Evolutionary conservation across 2,888 invertebrate species (phyloP).

Genomic region (Tinea pellionella): DNA sequence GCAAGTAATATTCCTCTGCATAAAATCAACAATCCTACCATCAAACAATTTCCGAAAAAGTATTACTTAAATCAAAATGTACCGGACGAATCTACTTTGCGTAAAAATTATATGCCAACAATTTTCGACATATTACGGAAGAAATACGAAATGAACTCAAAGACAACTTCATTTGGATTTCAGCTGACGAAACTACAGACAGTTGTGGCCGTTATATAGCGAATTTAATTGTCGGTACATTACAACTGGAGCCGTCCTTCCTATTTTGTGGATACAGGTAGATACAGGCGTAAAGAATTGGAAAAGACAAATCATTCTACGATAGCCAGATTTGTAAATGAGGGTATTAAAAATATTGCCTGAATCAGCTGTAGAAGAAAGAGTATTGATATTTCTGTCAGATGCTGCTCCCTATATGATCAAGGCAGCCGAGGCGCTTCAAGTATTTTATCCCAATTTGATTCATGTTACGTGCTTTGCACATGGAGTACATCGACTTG

Average conservation of each 20-base stretch:
- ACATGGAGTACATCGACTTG: slow-evolving; percentile 14
- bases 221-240: slow-evolving; percentile 16
- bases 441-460: slow-evolving; percentile 14
- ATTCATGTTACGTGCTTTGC: slow-evolving; percentile 15
- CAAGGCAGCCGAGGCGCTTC: slow-evolving; percentile 12
- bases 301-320: slow-evolving; percentile 17
- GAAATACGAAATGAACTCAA: slow-evolving; percentile 14
- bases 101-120: slow-evolving; percentile 16
- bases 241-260: slow-evolving; percentile 15
- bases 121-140: slow-evolving; percentile 15
- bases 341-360: slow-evolving; percentile 22
- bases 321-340: slow-evolving; percentile 21
- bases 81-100: slow-evolving; percentile 16
- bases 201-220: slow-evolving; percentile 15
- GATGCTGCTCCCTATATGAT: slow-evolving; percentile 16
- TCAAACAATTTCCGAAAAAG: slow-evolving; percentile 14
- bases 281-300: slow-evolving; percentile 16
- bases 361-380: too few species aligned
- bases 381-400: background rate
- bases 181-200: slow-evolving; percentile 18
- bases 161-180: slow-evolving; percentile 17
- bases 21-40: slow-evolving; percentile 8
- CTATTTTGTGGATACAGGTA: too few species aligned
- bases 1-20: slow-evolving; percentile 16
- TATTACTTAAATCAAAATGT: slow-evolving; percentile 8